Evolutionary conservation across 2,888 invertebrate species (phyloP).

Genomic region (Phengaris alcon): DNA sequence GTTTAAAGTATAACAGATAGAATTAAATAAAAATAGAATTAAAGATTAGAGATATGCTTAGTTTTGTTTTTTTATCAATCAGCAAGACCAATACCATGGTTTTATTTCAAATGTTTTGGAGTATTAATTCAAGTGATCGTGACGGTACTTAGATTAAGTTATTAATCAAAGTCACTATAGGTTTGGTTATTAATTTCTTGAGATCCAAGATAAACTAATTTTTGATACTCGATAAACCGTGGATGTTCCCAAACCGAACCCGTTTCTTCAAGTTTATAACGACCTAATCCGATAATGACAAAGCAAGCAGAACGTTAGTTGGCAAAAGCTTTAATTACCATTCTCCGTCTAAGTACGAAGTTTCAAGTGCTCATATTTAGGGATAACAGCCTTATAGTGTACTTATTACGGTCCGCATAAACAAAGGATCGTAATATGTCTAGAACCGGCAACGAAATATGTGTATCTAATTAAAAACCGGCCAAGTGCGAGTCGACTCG

Average conservation of each 20-base stretch:
- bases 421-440: too few species aligned
- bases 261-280: not conserved
- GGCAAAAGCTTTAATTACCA: constrained; percentile 4
- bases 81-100: too few species aligned
- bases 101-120: too few species aligned
- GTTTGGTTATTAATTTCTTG: not conserved
- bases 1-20: too few species aligned
- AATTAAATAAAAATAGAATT: too few species aligned
- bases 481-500: too few species aligned
- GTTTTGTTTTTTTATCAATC: too few species aligned
- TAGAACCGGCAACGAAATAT: too few species aligned
- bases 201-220: not conserved
- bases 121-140: too few species aligned
- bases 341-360: constrained; percentile 3
- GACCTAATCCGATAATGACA: constrained; percentile 9
- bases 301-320: not conserved
- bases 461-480: too few species aligned
- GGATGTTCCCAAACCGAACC: not conserved
- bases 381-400: not conserved
- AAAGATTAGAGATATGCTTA: too few species aligned
- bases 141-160: not conserved
- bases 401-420: not conserved
- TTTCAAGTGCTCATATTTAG: not conserved
- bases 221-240: not conserved
- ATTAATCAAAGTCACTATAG: not conserved